Conservation (phyloP, 2,888 invertebrate species). For the Synergus japonicus region DNA sequence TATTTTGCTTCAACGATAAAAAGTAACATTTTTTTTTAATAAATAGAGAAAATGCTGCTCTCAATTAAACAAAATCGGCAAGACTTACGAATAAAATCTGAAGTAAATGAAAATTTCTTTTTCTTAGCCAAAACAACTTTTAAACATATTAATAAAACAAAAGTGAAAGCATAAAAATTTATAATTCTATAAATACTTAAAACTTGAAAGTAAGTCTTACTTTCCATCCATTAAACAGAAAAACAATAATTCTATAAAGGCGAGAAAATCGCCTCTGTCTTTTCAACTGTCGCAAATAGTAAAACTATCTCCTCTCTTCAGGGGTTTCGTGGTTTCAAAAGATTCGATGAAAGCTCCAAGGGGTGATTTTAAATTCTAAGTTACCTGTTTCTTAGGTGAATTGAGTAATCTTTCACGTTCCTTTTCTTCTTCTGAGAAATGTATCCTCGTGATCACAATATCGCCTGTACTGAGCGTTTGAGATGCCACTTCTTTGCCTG, state of each 20-base stretch:
- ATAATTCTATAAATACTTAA: neutral
- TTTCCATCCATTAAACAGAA: neutral
- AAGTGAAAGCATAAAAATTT: neutral
- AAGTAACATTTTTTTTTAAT: neutral
- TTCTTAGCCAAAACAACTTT: neutral
- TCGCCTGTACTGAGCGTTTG: slow-evolving; percentile 95
- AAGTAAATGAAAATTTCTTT: no score
- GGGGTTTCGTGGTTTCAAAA: neutral
- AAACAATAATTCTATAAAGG: neutral
- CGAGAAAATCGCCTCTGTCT: slow-evolving; percentile 4
- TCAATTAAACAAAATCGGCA: neutral
- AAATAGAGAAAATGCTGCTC: slow-evolving; percentile 3
- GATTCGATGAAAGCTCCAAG: neutral
- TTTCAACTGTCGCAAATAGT: neutral
- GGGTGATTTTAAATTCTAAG: slow-evolving; percentile 39
- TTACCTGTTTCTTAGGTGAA: slow-evolving; percentile 77
- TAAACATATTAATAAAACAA: neutral
- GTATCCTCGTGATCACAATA: slow-evolving; percentile 93
- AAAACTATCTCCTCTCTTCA: neutral
- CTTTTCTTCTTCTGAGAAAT: slow-evolving; percentile 81
- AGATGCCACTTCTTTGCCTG: slow-evolving; percentile 82
- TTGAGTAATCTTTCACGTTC: slow-evolving; percentile 80
- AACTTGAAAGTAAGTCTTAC: neutral
- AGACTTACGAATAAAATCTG: neutral
- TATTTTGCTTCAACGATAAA: neutral